phyloP scores from a whole-genome alignment of 2,797 vertebrate genomes.

The Carcharodon carcharias region DNA sequence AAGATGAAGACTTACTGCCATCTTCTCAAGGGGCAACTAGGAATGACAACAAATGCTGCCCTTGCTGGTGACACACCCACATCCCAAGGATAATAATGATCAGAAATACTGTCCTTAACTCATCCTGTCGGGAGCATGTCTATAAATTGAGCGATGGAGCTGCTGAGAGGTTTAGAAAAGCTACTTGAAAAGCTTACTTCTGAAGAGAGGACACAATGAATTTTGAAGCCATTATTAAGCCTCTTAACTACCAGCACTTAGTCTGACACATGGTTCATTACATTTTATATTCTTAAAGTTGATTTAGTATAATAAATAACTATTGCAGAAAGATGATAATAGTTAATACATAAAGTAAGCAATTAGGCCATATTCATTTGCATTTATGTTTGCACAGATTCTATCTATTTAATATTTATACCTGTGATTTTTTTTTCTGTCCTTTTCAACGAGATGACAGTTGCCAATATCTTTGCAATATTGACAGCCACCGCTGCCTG shows the following conservation, averaged over 20 bases:
- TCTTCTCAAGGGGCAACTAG: not conserved
- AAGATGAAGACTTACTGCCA: not conserved
- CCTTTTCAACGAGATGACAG: not conserved
- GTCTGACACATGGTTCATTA: conserved; percentile 6
- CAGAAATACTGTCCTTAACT: not conserved
- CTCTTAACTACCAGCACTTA: not conserved
- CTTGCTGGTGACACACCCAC: not conserved
- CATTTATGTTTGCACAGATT: not conserved
- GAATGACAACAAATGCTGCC: not conserved
- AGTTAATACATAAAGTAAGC: not conserved
- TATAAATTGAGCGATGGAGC: not conserved
- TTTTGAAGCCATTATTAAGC: not conserved
- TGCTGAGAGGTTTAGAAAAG: not conserved
- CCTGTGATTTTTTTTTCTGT: not conserved
- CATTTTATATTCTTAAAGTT: conserved; percentile 2
- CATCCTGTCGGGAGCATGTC: not conserved
- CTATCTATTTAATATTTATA: conserved; percentile 8
- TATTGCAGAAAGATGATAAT: not conserved
- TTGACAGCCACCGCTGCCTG: not conserved
- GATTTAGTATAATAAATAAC: not conserved
- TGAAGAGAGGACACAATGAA: not conserved
- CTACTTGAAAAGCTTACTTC: not conserved
- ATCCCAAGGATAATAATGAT: not conserved
- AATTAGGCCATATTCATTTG: conserved; percentile 12
- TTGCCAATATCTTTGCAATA: not conserved